phyloP scores from a whole-genome alignment of 2,888 invertebrate species.

The Rhagium mordax region DNA sequence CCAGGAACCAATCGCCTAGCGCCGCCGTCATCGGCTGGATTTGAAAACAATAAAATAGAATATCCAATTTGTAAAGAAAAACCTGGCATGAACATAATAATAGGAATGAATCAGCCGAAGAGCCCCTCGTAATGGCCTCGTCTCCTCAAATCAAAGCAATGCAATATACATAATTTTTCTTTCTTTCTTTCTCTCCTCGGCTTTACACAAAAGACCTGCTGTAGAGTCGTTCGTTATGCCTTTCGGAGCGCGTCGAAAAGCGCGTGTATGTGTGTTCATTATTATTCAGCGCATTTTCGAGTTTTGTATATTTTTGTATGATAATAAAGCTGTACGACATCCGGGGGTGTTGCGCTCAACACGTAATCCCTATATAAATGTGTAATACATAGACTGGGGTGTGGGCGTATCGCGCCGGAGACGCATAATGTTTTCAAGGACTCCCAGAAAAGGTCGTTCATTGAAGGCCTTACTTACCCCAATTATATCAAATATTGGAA shows the following conservation, averaged over 20 bases:
- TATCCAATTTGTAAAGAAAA: constrained; percentile 29
- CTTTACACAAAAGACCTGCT: background rate
- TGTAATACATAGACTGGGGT: background rate
- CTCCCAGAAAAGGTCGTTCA: background rate
- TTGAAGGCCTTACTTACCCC: background rate
- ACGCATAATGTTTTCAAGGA: background rate
- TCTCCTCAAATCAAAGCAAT: constrained; percentile 19
- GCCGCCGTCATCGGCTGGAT: background rate
- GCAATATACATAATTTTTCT: constrained; percentile 29
- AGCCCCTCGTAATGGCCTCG: constrained; percentile 8
- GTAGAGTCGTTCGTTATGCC: background rate
- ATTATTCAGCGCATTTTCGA: constrained; percentile 27
- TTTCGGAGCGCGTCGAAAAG: constrained; percentile 2
- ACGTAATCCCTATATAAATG: constrained; percentile 18
- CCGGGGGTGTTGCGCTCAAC: constrained; percentile 17
- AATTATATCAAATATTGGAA: background rate
- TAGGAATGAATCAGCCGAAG: constrained; percentile 25
- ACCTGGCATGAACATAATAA: constrained; percentile 24
- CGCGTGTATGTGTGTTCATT: constrained; percentile 27
- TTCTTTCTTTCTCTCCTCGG: constrained; percentile 7
- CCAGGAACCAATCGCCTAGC: constrained; percentile 2
- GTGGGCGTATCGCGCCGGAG: background rate
- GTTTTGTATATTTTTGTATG: constrained; percentile 34
- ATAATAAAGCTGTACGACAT: constrained; percentile 30
- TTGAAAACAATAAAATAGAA: constrained; percentile 24